Base-by-base conservation (phyloP, 2,888 invertebrate genomes). In the Leptinotarsa juncta region DNA sequence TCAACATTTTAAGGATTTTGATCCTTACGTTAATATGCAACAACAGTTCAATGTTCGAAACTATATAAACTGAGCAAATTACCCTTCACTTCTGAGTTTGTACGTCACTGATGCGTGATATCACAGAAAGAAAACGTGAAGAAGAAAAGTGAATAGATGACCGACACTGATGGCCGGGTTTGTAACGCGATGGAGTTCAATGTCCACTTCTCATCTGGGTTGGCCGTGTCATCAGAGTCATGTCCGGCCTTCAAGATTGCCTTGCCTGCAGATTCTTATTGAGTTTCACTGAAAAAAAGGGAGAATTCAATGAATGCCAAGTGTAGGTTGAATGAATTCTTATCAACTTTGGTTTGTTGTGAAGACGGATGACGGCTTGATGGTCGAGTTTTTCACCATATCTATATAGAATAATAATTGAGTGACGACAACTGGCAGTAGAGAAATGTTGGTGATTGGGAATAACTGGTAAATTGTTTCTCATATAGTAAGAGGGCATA, bases 181-280 rank as follows among this genome's bases (percentile, higher is more conserved):
- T 20, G 57, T 57, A 57, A 23, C 57, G 23, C 57, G 57, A 57
- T 57, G 57, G 66, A 74, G 78, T 72, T 74, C 66, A 66, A 77
- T 73, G 81, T 79, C 79, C 79, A 81, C 72, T 73, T 76, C 49
- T 75, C 79, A 79, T 74, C 70, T 72, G 68, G 65, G 80, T 73
- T 73, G 65, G 65, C 76, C 77, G 78, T 79, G 79, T 78, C 78
- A 78, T 74, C 74, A 65, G 57, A 77, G 76, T 75, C 79, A 71
- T 76, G 75, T 75, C 67, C 76, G 77, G 69, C 74, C 77, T 76
- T 76, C 71, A 60, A 71, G 67, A 76, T 71, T 67, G 76, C 69
- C 76, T 75, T 75, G 77, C 77, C 66, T 70, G 77, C 70, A 73
- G 68, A 75, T 73, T 72, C 67, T 68, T 42, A 51, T 50, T 68